Conservation (phyloP, 2,888 invertebrate genomes). For the Lingula anatina region DNA sequence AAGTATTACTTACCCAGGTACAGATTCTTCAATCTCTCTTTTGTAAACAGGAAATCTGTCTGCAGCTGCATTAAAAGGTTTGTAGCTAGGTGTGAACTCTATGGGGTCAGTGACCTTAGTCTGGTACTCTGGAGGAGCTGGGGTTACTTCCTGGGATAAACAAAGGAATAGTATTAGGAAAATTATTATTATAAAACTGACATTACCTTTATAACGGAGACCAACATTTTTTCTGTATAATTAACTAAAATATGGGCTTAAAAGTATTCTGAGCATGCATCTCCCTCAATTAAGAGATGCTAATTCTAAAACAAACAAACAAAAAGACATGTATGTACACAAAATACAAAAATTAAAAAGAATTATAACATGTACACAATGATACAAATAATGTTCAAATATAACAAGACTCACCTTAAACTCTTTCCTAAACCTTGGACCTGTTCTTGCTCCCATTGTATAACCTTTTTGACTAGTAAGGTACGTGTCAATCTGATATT, state of each 20-base stretch:
- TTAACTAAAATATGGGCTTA: too few species aligned
- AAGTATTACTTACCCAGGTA: conserved; percentile 41
- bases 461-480: conserved; percentile 47
- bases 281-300: too few species aligned
- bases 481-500: conserved; percentile 36
- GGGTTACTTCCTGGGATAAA: conserved; percentile 23
- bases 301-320: too few species aligned
- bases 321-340: too few species aligned
- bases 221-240: too few species aligned
- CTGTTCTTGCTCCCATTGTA: conserved; percentile 48
- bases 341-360: not conserved
- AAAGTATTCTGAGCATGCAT: too few species aligned
- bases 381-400: not conserved
- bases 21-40: conserved; percentile 35
- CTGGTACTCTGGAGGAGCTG: conserved; percentile 36
- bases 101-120: conserved; percentile 27
- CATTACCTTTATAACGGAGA: too few species aligned
- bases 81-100: conserved; percentile 31
- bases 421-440: conserved; percentile 26
- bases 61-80: conserved; percentile 42
- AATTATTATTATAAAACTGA: too few species aligned
- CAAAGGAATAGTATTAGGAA: too few species aligned
- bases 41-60: conserved; percentile 39
- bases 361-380: too few species aligned
- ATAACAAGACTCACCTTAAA: conserved; percentile 19